Percentiles rank a stretch among this genome's conserved stretches.
Evolutionary conservation across 2,888 invertebrate species (phyloP).

Genomic region (Pterostichus niger): DNA sequence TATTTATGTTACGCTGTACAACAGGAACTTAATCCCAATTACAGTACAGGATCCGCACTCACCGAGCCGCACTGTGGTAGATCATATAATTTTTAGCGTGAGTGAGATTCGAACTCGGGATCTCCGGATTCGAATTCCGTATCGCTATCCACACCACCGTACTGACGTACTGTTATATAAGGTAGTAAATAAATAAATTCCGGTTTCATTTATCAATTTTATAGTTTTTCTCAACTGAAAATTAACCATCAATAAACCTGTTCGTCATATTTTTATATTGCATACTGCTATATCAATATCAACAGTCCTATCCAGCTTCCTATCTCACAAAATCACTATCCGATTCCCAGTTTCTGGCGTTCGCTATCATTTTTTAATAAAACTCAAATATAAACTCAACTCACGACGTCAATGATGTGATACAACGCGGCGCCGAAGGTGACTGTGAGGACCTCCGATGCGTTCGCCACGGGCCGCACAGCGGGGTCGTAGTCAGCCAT

Average conservation of each 20-base stretch:
- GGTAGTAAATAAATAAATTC: too few species aligned
- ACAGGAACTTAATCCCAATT: too few species aligned
- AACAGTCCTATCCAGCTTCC: background rate
- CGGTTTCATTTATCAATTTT: too few species aligned
- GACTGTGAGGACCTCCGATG: slow-evolving; percentile 86
- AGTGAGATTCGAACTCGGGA: too few species aligned
- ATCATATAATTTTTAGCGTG: too few species aligned
- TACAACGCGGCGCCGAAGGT: slow-evolving; percentile 90
- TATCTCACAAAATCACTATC: background rate
- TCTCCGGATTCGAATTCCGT: too few species aligned
- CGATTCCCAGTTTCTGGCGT: background rate
- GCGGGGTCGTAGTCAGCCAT: slow-evolving; percentile 89
- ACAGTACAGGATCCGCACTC: too few species aligned
- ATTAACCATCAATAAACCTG: background rate
- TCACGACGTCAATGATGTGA: slow-evolving; percentile 88
- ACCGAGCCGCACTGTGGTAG: too few species aligned
- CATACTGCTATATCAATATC: slow-evolving; percentile 11
- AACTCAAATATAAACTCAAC: slow-evolving; percentile 59
- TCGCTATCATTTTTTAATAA: slow-evolving; percentile 45
- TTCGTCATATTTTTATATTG: background rate
- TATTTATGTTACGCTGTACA: too few species aligned
- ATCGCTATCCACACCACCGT: too few species aligned
- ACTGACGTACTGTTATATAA: too few species aligned
- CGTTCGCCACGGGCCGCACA: slow-evolving; percentile 88
- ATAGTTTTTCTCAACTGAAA: background rate